Conservation (phyloP, 1,140 invertebrate genomes). For the Nephila pilipes region DNA sequence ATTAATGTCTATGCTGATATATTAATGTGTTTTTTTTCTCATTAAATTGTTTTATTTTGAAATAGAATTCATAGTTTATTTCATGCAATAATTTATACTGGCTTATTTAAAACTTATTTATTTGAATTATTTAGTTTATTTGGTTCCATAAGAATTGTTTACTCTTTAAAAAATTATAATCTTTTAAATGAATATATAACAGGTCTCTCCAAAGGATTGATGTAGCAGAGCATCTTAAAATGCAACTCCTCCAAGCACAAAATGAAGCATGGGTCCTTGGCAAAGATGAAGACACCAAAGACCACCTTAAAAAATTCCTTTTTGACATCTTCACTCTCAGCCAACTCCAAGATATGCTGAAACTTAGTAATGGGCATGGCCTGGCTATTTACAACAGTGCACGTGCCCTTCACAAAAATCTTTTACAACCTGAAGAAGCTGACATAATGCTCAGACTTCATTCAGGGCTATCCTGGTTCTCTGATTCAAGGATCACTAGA, state of each 20-base stretch:
- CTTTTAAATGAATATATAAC: not conserved
- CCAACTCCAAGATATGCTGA: slow-evolving; percentile 61
- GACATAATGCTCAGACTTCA: slow-evolving; percentile 60
- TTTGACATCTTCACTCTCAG: slow-evolving; percentile 67
- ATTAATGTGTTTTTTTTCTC: no score
- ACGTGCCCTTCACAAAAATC: slow-evolving; percentile 49
- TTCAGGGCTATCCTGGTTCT: slow-evolving; percentile 66
- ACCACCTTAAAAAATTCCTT: slow-evolving; percentile 57
- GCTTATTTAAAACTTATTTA: no score
- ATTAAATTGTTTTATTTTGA: no score
- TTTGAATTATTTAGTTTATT: not conserved
- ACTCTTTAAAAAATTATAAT: not conserved
- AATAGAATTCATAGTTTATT: no score
- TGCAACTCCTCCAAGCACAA: slow-evolving; percentile 49
- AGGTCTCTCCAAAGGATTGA: slow-evolving; percentile 60
- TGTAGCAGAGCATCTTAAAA: slow-evolving; percentile 71
- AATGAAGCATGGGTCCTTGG: slow-evolving; percentile 41
- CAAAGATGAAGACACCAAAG: slow-evolving; percentile 57
- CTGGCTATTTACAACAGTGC: slow-evolving; percentile 70
- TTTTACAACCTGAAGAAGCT: slow-evolving; percentile 39
- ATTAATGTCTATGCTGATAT: no score
- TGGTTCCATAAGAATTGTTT: no score
- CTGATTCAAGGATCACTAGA: slow-evolving; percentile 34
- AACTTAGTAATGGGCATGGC: slow-evolving; percentile 71
- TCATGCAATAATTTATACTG: no score